A percentile compares a stretch with the other conserved stretches of the same genome.
Conservation (phyloP, 2,797 vertebrate genomes). For the Anas flavirostris region DNA sequence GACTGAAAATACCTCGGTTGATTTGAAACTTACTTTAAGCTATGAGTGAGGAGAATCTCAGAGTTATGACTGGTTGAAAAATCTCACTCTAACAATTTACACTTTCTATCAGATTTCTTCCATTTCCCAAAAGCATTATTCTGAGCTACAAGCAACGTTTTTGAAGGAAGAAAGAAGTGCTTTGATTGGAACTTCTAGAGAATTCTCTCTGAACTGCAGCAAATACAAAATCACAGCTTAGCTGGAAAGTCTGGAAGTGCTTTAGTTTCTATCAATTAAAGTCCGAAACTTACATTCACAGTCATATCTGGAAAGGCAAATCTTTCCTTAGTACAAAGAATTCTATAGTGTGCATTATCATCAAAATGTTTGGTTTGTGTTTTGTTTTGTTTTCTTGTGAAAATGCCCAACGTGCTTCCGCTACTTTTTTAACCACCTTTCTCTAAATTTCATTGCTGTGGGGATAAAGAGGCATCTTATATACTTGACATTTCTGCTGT, state of each 20-base stretch:
- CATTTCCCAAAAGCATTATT: background rate
- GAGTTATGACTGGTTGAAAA: background rate
- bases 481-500: background rate
- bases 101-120: background rate
- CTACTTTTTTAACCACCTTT: background rate
- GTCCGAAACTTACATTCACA: background rate
- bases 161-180: background rate
- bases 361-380: background rate
- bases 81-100: background rate
- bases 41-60: background rate
- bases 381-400: background rate
- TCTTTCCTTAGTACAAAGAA: background rate
- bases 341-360: background rate
- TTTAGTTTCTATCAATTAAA: background rate
- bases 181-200: background rate
- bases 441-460: background rate
- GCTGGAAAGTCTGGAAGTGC: conserved; percentile 10
- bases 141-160: background rate
- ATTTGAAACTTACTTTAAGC: background rate
- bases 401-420: background rate
- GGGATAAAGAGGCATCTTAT: background rate
- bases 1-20: background rate
- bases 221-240: conserved; percentile 23
- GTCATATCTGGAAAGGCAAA: background rate
- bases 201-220: background rate